Evolutionary conservation across 2,113 vertebrate genomes (phyloP), one percentile per base, ranked within the genome.

Genomic region (Tricholaema leucomelas): DNA sequence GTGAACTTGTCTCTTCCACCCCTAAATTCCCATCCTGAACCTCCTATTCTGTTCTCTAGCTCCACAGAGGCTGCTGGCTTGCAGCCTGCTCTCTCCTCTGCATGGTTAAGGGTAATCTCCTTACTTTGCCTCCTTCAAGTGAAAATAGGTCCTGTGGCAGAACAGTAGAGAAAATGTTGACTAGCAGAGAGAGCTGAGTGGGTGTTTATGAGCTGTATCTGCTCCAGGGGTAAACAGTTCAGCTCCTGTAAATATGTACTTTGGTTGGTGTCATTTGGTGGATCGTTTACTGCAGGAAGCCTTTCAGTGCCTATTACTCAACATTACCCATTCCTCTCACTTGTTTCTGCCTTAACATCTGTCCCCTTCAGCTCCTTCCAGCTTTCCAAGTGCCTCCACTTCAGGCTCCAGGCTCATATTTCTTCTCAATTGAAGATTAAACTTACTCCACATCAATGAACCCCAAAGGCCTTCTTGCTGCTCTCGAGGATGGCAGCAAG

Each of bases 221-320:
- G 88, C 84, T 86, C 8, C 89, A 40, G 91, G 70, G 89, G 63
- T 91, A 93, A 95, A 95, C 91, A 91, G 92, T 61, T 92, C 81
- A 19, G 17, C 42, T n/a, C 71, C 89, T 85, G 78, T 81, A 79
- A 87, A 93, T 81, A 88, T 20, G 27, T 73, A 75, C 55, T 94
- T 87, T 76, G 63, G 58, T 86, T 27, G 8, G 28, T 35, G 85
- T 72, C 69, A 48, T 24, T 52, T 31, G 70, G 58, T 63, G 21
- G 30, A 64, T 42, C 33, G 48, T 27, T 85, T 65, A 6, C 70
- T 31, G n/a, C 2, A 70, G 79, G 81, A 69, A 92, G 40, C 31
- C 63, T 81, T 84, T 81, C 84, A 17, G 9, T 2, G 52, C 15
- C 5, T 3, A 54, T 92, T 76, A 89, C 73, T 79, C 44, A 24